Base-by-base conservation (phyloP, 2,113 vertebrate genomes). In the Mirza zaza region DNA sequence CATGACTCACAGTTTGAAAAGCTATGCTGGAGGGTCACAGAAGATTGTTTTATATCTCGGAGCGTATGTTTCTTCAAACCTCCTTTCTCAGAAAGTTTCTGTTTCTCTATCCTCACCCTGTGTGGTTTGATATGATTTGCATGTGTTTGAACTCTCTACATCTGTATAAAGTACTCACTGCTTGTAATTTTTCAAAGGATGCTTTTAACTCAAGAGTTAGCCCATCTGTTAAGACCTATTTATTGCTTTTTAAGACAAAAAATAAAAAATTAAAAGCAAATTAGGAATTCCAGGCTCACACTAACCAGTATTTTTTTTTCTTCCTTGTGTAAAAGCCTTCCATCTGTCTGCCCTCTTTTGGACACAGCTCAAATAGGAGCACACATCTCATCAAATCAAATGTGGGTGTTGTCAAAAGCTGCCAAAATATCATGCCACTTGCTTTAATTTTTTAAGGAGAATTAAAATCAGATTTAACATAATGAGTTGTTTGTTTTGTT, bases 301-400 rank as follows among this genome's bases (percentile, higher is more conserved):
- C 75, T 96, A 97, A 97, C 93, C 76, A 94, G 86, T n/a, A 90
- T 94, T 92, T 90, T 79, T 90, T 55, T 48, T 42, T 81, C 82
- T 82, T 9, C 63, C 68, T 73, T 93, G 96, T 90, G 79, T 95
- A 93, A 97, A 95, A 97, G 15, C 45, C 65, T 96, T 96, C 98
- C 97, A 97, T 97, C 98, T 97, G 97, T 81, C 79, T 98, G 97
- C 83, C 96, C 95, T 97, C 91, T 95, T 97, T 97, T 97, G 97
- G 89, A 97, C 86, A 97, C 50, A 96, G 71, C 75, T 97, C 98
- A 97, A 97, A 87, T 77, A 97, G 83, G 80, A 94, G 80, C 75
- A 87, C 18, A 18, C 70, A 93, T 89, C 93, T 97, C 94, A 97
- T 95, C 97, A 97, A 97, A 96, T 95, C 91, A 95, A 97, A 96